Conservation (phyloP, 1,140 invertebrate genomes). For the Drosophila athabasca region DNA sequence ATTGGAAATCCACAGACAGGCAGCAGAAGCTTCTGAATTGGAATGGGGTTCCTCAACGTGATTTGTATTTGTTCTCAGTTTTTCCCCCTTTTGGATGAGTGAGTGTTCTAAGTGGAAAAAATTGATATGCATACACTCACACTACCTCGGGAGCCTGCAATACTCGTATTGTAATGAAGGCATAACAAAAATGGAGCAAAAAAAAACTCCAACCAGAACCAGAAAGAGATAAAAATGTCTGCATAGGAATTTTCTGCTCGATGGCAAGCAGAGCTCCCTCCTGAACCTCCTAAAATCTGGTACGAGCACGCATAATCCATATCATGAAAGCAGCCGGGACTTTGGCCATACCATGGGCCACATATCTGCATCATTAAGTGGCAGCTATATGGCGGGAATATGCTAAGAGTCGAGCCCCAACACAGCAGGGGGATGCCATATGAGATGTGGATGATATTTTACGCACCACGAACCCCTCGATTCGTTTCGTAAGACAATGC, state of each 20-base stretch:
- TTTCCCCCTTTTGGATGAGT: slow-evolving; percentile 14
- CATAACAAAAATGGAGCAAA: slow-evolving; percentile 51
- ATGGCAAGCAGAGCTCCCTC: slow-evolving; percentile 17
- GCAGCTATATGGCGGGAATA: too few species aligned
- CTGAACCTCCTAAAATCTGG: slow-evolving; percentile 5
- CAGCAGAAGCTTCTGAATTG: slow-evolving; percentile 30
- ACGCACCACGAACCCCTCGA: slow-evolving; percentile 14
- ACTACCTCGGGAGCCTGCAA: slow-evolving; percentile 15
- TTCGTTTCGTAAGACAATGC: slow-evolving; percentile 25
- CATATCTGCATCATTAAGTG: slow-evolving; percentile 46
- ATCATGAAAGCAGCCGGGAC: slow-evolving; percentile 46
- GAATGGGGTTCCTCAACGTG: slow-evolving; percentile 29
- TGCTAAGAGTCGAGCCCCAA: too few species aligned
- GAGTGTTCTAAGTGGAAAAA: slow-evolving; percentile 30
- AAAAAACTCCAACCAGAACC: neutral
- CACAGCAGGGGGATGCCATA: too few species aligned
- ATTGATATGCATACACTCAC: slow-evolving; percentile 44
- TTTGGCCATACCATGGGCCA: slow-evolving; percentile 49
- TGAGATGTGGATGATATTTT: slow-evolving; percentile 15
- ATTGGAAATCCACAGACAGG: slow-evolving; percentile 51
- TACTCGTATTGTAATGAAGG: slow-evolving; percentile 50
- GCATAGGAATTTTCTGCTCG: slow-evolving; percentile 36
- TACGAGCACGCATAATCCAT: slow-evolving; percentile 63
- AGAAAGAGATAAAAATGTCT: slow-evolving; percentile 31
- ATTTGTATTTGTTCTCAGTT: slow-evolving; percentile 10